Percentiles rank a stretch among this genome's conserved stretches.
Conservation (phyloP, 2,888 invertebrate genomes). For the Aromia moschata region DNA sequence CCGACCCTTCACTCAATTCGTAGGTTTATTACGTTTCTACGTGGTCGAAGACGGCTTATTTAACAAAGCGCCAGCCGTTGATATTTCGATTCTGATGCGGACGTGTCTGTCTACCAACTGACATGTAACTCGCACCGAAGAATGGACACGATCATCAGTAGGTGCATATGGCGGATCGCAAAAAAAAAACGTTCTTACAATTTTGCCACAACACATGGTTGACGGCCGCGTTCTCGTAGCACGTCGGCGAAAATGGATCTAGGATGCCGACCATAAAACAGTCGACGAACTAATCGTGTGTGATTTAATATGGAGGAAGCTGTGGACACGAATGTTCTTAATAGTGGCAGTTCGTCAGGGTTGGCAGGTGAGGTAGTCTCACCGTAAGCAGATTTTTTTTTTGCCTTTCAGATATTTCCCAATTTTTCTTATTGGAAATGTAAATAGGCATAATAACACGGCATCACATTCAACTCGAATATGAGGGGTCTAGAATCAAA, state of each 20-base stretch:
- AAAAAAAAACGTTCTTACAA: slow-evolving; percentile 17
- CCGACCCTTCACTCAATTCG: too few species aligned
- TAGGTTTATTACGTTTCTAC: too few species aligned
- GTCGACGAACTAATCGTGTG: background rate
- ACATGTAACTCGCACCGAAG: slow-evolving; percentile 9
- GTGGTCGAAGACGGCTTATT: too few species aligned
- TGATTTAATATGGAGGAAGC: slow-evolving; percentile 6
- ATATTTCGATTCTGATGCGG: slow-evolving; percentile 8
- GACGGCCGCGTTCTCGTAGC: slow-evolving; percentile 4
- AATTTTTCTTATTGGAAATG: too few species aligned
- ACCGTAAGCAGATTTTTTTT: too few species aligned
- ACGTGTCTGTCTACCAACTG: slow-evolving; percentile 10
- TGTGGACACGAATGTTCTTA: too few species aligned
- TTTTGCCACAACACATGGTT: slow-evolving; percentile 16
- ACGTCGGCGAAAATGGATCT: slow-evolving; percentile 4
- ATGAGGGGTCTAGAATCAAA: too few species aligned
- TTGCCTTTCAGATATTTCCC: too few species aligned
- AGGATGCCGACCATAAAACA: slow-evolving; percentile 6
- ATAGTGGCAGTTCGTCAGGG: too few species aligned
- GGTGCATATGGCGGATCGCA: slow-evolving; percentile 12
- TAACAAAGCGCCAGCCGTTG: slow-evolving; percentile 4
- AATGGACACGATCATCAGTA: slow-evolving; percentile 8
- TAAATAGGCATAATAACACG: too few species aligned
- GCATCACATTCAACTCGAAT: too few species aligned
- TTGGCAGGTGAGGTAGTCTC: too few species aligned